phyloP scores from a whole-genome alignment of 2,797 vertebrate genomes.

The Hippocampus kuda region DNA sequence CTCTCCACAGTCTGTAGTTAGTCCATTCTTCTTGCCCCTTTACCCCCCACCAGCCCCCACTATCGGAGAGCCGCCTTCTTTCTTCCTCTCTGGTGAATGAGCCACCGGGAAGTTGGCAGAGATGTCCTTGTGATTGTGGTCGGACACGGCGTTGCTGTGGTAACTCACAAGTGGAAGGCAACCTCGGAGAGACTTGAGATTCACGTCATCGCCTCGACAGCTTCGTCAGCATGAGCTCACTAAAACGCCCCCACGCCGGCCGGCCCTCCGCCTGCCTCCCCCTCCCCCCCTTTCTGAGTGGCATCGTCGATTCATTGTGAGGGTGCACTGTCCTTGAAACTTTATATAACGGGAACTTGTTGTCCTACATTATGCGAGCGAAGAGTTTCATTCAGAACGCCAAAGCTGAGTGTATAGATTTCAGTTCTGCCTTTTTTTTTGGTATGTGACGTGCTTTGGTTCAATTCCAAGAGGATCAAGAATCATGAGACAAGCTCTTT shows the following conservation, averaged over 20 bases:
- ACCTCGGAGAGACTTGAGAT: constrained; percentile 45
- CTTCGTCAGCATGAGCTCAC: constrained; percentile 48
- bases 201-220: constrained; percentile 46
- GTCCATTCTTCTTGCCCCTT: neutral
- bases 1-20: neutral
- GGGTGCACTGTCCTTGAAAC: constrained; percentile 1
- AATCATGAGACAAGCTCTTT: no score
- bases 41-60: neutral
- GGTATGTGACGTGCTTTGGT: no score
- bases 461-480: no score
- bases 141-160: constrained; percentile 52
- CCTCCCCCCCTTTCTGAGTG: neutral
- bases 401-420: neutral
- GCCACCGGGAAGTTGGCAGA: constrained; percentile 37
- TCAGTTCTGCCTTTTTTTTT: neutral
- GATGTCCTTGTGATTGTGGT: constrained; percentile 57
- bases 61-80: constrained; percentile 10
- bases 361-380: neutral
- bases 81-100: constrained; percentile 48
- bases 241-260: neutral
- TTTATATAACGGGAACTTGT: neutral
- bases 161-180: constrained; percentile 37
- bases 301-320: neutral
- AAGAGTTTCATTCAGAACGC: neutral
- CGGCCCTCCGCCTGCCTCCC: neutral